Base-by-base conservation (phyloP, 2,888 invertebrate genomes). In the Petrolisthes manimaculis region DNA sequence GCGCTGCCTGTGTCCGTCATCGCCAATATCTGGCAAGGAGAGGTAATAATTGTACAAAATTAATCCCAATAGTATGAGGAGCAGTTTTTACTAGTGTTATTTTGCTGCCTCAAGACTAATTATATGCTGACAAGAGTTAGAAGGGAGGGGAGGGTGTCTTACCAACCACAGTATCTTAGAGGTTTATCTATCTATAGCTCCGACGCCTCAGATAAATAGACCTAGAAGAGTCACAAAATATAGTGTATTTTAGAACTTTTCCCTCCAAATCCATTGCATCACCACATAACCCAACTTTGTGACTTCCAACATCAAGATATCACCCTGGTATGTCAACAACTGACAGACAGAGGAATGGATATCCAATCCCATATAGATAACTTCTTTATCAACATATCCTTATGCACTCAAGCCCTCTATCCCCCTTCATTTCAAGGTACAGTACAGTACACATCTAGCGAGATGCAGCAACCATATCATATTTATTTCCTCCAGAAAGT, bases 1-100 rank as follows among this genome's bases (percentile, higher is more conserved):
- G 97, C 97, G 3, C 97, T 97, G 69, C 97, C 96, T 82, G 96
- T 96, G 92, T 98, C 97, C 6, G 97, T 97, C 91, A 98, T 96
- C 61, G 98, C 97, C 93, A 98, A 96, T 93, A 98, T 97, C 95
- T 91, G 82, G 3, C 5, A 24, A 71, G 81, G 75, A 18, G 61
- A 84, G 21, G 56, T 61, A 75, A 55, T 24, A n/a, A n/a, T n/a
- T 24, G 21, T 37, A 78, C 14, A n/a, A 53, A 9, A n/a, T 80
- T 55, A 51, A 18, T 54, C 54, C 21, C 4, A 14, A 5, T 79
- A 51, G 14, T 9, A 51, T 3, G n/a, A 71, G 24, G 37, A 37
- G 37, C 37, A 37, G 37, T 71, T 21, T 21, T 71, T 24, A 71
- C 24, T 71, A 14, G 5, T 71, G 5, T 71, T 37, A 37, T 37